Evolutionary conservation across 2,113 vertebrate species (phyloP).

Genomic region (Ranitomeya variabilis): DNA sequence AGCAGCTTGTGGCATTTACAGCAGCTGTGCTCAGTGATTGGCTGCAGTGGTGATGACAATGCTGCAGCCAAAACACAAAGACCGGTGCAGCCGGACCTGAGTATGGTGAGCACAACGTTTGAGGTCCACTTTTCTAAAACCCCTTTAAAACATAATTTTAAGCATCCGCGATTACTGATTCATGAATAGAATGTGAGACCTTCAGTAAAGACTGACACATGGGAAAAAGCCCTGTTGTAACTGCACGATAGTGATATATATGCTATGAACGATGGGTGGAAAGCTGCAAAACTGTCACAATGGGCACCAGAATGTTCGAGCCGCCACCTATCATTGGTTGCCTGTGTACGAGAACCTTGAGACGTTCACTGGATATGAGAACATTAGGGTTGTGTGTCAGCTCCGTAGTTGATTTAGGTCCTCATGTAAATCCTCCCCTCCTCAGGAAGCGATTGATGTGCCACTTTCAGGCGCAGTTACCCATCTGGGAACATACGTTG

Average conservation of each 20-base stretch:
- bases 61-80: too few species aligned
- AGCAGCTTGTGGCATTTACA: too few species aligned
- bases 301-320: neutral
- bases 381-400: neutral
- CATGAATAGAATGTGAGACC: neutral
- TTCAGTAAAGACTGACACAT: constrained; percentile 10
- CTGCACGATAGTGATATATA: neutral
- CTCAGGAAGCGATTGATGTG: neutral
- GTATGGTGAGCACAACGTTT: too few species aligned
- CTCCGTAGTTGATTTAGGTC: constrained; percentile 9
- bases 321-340: neutral
- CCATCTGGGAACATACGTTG: constrained; percentile 25
- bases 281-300: neutral
- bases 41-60: too few species aligned
- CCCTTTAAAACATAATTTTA: too few species aligned
- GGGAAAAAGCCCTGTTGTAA: neutral
- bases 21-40: too few species aligned
- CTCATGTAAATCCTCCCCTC: neutral
- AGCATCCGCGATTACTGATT: neutral
- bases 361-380: neutral
- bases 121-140: too few species aligned
- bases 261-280: neutral
- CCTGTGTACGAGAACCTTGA: neutral
- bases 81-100: too few species aligned
- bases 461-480: neutral